Evolutionary conservation across 30 jellyfish, hydroid and myxozoan species (phyloP).

Genomic region (Pseudorhiza aurosa): DNA sequence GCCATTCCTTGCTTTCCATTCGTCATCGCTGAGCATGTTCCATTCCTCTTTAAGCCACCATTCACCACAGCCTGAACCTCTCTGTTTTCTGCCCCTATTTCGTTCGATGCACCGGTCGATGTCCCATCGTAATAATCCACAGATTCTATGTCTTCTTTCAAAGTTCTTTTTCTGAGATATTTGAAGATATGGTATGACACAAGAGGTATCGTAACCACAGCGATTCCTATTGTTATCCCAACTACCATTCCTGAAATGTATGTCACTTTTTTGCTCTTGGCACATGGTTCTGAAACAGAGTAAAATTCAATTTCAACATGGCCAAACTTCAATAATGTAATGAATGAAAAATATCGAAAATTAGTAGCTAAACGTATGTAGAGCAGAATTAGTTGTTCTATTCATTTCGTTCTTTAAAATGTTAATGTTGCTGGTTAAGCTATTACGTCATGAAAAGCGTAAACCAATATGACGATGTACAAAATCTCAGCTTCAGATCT

Average conservation of each 20-base stretch:
- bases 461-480: too few relatives aligned
- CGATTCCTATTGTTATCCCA: constrained; percentile 16
- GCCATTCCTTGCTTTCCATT: not conserved
- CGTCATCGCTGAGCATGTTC: not conserved
- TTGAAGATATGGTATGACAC: not conserved
- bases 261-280: not conserved
- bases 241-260: constrained; percentile 6
- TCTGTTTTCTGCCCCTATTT: not conserved
- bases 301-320: too few relatives aligned
- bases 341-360: too few relatives aligned
- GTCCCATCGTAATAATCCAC: not conserved
- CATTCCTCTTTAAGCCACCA: not conserved
- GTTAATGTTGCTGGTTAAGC: too few relatives aligned
- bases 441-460: too few relatives aligned
- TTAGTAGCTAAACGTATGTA: too few relatives aligned
- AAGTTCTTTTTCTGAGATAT: not conserved
- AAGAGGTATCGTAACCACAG: not conserved
- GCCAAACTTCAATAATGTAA: too few relatives aligned
- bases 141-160: not conserved
- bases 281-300: constrained; percentile 2
- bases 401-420: too few relatives aligned
- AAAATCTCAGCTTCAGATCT: too few relatives aligned
- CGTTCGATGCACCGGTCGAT: not conserved
- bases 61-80: too few relatives aligned
- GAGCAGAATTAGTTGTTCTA: too few relatives aligned